Evolutionary conservation across 2,113 vertebrate species (phyloP), one percentile per base, ranked within the genome.

Genomic region (Accipiter cooperii): DNA sequence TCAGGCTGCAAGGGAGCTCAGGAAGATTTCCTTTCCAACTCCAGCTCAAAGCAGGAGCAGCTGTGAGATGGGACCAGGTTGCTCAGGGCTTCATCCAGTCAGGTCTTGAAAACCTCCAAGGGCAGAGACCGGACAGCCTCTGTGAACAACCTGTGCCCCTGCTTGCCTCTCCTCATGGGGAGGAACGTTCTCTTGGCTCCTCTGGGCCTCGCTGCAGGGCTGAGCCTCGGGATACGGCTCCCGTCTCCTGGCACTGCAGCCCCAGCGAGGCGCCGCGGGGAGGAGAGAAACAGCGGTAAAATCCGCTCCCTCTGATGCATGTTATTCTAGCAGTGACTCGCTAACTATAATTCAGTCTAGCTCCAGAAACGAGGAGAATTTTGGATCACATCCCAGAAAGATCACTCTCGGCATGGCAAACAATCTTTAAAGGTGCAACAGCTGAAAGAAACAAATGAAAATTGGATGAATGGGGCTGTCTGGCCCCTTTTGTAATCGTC

Each of bases 321-420:
- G 14, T 49, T 66, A 85, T 54, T 54, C 38, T 42, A 66, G 60
- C 60, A 82, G 51, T 66, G 84, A 66, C 57, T 74, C 0, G 0
- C 38, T 60, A 85, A 78, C 70, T 89, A 5, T 28, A 75, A 60
- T 57, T 83, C 61, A 76, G 76, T 51, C 63, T 87, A 44, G 34
- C 55, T 89, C 76, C 49, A 94, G 63, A 83, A 93, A 89, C 21
- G 26, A 84, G 46, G 21, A 82, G 49, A 91, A 77, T 68, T 89
- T 84, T 93, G 84, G 76, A 94, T 49, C 58, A 63, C 76, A 91
- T 79, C 76, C 80, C 71, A 95, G 92, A 83, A 94, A 87, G 84
- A 91, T 73, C 66, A 86, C 57, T 83, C 61, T 83, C 75, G 63
- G 71, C 52, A 54, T 17, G 24, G 52, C 1, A 1, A 84, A 86